Evolutionary conservation across 2,888 invertebrate genomes (phyloP), one percentile per base, ranked within the genome.

Genomic region (Callyntrura sp.): DNA sequence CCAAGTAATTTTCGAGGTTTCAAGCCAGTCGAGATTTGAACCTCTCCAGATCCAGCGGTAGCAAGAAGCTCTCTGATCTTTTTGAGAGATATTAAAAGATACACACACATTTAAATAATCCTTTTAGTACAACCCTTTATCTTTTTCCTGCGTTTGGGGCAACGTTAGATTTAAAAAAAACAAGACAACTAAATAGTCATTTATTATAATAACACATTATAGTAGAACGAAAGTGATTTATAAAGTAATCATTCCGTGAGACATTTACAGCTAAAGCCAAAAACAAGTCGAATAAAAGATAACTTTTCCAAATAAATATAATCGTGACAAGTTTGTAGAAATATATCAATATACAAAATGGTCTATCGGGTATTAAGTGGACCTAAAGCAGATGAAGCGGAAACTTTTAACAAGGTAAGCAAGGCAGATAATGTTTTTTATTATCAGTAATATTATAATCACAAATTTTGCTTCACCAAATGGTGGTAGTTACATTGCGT

Each of bases 11-110:
- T 43, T 57, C 28, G 43, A 60, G 62, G 62, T 70, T 57, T 73
- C 14, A 78, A 85, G 85, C 45, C 76, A 85, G 85, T 85, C 65
- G 17, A 14, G 85, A 76, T 78, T 65, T 78, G 78, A 85, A 78
- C n/a, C 55, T 85, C 60, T 73, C 85, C 60, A 73, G 60, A 51
- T 83, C 83, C 65, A 65, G 76, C 85, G 51, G 85, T 28, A 85
- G 62, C 78, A 60, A 76, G 76, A 65, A 83, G 65, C 83, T 83
- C 65, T 83, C 83, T 83, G 62, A 68, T 78, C 55, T n/a, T n/a
- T n/a, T n/a, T n/a, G n/a, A 51, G 14, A 82, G 45, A 62, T 60
- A 62, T n/a, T n/a, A 20, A 51, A 28, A 62, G 43, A 43, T 70
- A 45, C 48, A 51, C 23, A 70, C 1, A 70, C n/a, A 79, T 17